These are phyloP conservation scores for Cydia splendana DNA, from an alignment of 1,140 invertebrate genomes.

Conservation along the genomic window DNA sequence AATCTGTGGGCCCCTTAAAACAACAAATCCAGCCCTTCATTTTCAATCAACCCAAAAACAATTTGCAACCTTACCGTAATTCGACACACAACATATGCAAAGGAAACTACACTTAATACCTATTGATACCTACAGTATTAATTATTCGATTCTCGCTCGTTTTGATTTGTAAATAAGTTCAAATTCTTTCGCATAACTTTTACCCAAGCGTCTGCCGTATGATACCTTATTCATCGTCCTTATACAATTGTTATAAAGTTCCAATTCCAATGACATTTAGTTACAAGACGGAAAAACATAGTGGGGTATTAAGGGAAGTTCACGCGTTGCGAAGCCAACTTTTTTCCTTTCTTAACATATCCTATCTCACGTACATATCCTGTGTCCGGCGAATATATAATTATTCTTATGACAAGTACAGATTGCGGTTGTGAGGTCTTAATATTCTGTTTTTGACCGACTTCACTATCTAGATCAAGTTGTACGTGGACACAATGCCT, in stretches of 20 bases:
- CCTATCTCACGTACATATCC: not conserved
- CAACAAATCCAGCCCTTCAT: too few relatives aligned
- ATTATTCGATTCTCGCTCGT: not conserved
- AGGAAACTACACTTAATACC: not conserved
- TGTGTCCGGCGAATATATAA: not conserved
- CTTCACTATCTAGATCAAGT: not conserved
- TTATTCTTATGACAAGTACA: not conserved
- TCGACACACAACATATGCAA: not conserved
- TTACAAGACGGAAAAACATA: not conserved
- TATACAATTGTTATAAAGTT: not conserved
- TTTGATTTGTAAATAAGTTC: not conserved
- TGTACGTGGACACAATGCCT: not conserved
- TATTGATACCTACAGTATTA: too few relatives aligned
- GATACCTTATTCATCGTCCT: not conserved
- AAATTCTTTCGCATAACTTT: not conserved
- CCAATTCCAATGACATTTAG: not conserved
- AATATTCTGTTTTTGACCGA: not conserved
- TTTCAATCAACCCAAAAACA: not conserved
- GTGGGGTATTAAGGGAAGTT: not conserved
- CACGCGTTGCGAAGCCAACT: not conserved
- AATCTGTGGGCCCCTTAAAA: too few relatives aligned
- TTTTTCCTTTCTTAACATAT: not conserved
- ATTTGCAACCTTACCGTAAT: not conserved
- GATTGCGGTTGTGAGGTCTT: not conserved
- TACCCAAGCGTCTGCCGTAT: not conserved